Conservation (phyloP, 2,113 vertebrate species). For the Tursiops truncatus region DNA sequence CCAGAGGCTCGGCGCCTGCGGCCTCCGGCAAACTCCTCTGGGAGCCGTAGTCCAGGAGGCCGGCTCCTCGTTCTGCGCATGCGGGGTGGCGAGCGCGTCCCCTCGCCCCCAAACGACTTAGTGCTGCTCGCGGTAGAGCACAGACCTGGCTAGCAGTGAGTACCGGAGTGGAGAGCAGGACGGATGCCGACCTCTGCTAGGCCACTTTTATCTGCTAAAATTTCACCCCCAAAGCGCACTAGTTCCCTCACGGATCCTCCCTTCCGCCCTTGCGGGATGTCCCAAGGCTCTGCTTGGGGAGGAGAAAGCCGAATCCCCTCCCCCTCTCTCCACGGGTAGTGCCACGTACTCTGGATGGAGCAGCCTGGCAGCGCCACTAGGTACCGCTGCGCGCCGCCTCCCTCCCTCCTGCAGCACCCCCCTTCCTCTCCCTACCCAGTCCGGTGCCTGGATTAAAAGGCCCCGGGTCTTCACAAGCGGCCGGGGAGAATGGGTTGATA, state of each 20-base stretch:
- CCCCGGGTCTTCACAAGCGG: background rate
- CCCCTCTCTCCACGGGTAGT: background rate
- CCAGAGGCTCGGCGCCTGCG: background rate
- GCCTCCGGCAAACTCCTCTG: fast-evolving
- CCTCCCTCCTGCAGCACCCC: background rate
- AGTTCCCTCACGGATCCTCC: background rate
- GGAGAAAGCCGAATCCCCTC: background rate
- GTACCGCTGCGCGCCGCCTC: slow-evolving; percentile 19
- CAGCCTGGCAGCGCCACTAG: background rate
- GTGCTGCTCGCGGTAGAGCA: fast-evolving
- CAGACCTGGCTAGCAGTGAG: fast-evolving
- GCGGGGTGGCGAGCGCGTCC: background rate
- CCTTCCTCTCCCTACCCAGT: background rate
- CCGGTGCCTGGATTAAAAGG: fast-evolving
- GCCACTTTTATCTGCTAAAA: background rate
- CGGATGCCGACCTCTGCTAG: fast-evolving
- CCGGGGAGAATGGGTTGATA: background rate
- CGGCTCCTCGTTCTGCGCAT: background rate
- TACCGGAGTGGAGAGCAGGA: fast-evolving
- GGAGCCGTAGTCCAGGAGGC: slow-evolving; percentile 63
- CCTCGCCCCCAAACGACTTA: fast-evolving
- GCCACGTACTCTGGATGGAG: slow-evolving; percentile 52
- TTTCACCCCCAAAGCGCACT: background rate
- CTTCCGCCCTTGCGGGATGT: background rate
- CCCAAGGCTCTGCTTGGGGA: background rate